Evolutionary conservation across 2,888 invertebrate genomes (phyloP).

Genomic region (Pseudococcus longispinus): DNA sequence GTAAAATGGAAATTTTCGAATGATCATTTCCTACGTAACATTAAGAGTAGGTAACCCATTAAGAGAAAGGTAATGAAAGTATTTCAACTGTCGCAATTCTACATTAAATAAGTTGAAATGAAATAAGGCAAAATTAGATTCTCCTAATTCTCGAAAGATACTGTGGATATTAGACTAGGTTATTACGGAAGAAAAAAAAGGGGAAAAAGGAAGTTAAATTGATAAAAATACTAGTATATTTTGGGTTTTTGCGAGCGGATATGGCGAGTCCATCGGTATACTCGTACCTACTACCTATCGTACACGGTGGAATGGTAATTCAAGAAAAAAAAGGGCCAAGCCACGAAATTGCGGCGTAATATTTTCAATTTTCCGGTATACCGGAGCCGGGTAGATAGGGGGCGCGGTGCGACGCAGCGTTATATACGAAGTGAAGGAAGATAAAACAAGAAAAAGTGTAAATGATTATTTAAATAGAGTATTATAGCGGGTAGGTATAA

Average conservation of each 20-base stretch:
- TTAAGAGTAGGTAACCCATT: no score
- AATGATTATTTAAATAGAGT: conserved; percentile 36
- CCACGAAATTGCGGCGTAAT: neutral
- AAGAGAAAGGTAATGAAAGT: neutral
- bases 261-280: neutral
- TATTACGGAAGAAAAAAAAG: neutral
- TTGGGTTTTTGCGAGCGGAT: neutral
- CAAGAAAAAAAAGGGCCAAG: neutral
- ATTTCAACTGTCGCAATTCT: neutral
- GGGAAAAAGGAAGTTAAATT: neutral
- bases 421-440: neutral
- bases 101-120: neutral
- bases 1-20: no score
- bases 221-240: neutral
- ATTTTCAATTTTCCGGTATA: conserved; percentile 37
- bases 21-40: no score
- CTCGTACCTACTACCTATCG: no score
- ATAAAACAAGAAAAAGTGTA: conserved; percentile 23
- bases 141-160: neutral
- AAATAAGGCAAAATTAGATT: neutral
- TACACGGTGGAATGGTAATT: neutral
- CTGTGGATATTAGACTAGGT: neutral
- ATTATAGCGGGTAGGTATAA: conserved; percentile 7
- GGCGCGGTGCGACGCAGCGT: neutral
- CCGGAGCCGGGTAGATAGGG: neutral